Evolutionary conservation across 2,113 vertebrate species (phyloP).

Genomic region (Cryptotis parvus): DNA sequence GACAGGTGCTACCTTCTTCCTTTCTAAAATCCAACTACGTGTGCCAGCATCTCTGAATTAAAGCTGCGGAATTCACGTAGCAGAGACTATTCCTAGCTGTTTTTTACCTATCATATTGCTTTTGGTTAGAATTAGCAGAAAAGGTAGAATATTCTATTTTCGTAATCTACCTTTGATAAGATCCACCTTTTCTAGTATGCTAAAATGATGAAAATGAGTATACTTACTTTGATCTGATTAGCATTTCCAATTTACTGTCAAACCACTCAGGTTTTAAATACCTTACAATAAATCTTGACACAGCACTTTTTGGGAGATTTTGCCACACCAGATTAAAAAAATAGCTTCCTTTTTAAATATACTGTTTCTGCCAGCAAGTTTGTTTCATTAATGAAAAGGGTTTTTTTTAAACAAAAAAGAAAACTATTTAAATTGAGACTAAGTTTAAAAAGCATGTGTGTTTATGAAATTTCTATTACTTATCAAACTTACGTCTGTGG

Average conservation of each 20-base stretch:
- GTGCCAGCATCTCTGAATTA: neutral
- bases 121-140: neutral
- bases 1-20: neutral
- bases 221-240: neutral
- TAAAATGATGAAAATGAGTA: neutral
- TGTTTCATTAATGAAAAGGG: conserved; percentile 86
- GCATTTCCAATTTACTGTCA: neutral
- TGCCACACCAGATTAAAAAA: conserved; percentile 65
- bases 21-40: neutral
- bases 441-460: neutral
- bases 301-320: conserved; percentile 24
- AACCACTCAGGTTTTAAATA: neutral
- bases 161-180: neutral
- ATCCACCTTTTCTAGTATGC: neutral
- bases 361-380: conserved; percentile 74
- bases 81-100: neutral
- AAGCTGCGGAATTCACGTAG: neutral
- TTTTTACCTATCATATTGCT: neutral
- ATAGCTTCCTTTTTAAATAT: conserved; percentile 82
- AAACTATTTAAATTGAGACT: conserved; percentile 67
- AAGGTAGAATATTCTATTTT: neutral
- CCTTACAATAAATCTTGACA: neutral
- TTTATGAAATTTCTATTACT: neutral
- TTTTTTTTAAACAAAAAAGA: conserved; percentile 65
- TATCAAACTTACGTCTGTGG: conserved; percentile 96